Percentiles rank a stretch among this genome's conserved stretches.
Evolutionary conservation across 2,888 invertebrate species (phyloP).

Genomic region (Xestia c-nigrum): DNA sequence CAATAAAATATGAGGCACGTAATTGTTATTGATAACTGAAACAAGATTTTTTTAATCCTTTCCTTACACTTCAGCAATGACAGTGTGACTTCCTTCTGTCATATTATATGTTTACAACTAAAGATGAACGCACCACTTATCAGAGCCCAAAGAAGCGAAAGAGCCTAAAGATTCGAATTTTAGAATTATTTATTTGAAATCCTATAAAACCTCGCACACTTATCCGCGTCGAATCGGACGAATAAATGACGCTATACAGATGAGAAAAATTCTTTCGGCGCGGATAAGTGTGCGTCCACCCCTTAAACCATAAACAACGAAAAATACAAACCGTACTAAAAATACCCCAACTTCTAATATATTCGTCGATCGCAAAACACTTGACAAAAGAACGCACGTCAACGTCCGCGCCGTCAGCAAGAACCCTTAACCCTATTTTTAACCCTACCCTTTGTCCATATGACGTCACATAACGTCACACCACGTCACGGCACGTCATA

Average conservation of each 20-base stretch:
- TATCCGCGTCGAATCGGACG: too few species aligned
- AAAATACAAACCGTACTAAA: background rate
- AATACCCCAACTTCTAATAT: background rate
- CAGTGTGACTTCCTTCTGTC: background rate
- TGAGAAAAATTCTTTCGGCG: too few species aligned
- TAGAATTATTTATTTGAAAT: too few species aligned
- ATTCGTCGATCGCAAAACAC: constrained; percentile 32
- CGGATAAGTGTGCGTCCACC: too few species aligned
- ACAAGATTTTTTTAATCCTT: background rate
- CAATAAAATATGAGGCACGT: too few species aligned
- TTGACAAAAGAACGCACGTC: constrained; percentile 39
- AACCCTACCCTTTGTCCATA: constrained; percentile 44
- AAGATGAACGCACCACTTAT: too few species aligned
- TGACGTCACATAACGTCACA: constrained; percentile 58
- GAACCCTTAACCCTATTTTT: constrained; percentile 60
- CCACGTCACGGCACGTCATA: constrained; percentile 37
- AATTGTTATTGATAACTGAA: background rate
- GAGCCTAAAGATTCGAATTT: too few species aligned
- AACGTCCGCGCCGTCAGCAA: constrained; percentile 11
- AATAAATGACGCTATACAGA: too few species aligned
- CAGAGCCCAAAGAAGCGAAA: too few species aligned
- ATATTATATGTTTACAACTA: background rate
- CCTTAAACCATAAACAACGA: background rate
- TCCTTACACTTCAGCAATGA: background rate
- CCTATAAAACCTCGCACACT: too few species aligned